Evolutionary conservation across 2,113 vertebrate species (phyloP).

Genomic region (Poeciliopsis prolifica): DNA sequence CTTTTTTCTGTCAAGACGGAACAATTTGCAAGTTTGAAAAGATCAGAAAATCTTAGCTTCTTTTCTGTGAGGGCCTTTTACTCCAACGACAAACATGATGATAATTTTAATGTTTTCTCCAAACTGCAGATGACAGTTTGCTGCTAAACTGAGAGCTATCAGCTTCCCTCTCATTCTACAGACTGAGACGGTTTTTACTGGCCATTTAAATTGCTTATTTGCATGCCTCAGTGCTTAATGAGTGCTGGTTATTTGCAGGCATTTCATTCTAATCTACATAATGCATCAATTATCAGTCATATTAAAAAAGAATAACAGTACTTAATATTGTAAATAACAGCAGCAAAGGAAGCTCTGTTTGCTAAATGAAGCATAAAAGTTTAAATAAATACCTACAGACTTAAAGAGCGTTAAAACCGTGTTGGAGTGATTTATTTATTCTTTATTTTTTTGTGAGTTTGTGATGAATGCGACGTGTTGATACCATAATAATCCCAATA

Average conservation of each 20-base stretch:
- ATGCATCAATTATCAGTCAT: neutral
- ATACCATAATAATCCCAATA: too few species aligned
- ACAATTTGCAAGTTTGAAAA: neutral
- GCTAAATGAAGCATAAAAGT: neutral
- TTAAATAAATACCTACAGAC: neutral
- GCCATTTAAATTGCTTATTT: neutral
- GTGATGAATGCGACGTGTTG: too few species aligned
- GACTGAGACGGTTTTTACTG: neutral
- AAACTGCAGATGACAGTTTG: neutral
- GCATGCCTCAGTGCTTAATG: neutral
- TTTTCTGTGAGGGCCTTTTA: neutral
- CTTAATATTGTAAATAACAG: neutral
- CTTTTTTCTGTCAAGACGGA: neutral
- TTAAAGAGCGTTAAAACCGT: too few species aligned
- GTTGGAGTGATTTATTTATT: too few species aligned
- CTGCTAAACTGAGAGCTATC: neutral
- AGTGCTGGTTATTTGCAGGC: neutral
- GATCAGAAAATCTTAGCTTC: neutral
- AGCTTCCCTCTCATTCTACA: neutral
- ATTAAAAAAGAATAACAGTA: neutral
- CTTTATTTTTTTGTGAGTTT: too few species aligned
- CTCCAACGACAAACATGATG: neutral
- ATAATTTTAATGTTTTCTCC: neutral
- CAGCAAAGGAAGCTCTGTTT: neutral
- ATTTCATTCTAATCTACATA: neutral